Evolutionary conservation across 2,797 vertebrate species (phyloP).

Genomic region (Myripristis jacobus): DNA sequence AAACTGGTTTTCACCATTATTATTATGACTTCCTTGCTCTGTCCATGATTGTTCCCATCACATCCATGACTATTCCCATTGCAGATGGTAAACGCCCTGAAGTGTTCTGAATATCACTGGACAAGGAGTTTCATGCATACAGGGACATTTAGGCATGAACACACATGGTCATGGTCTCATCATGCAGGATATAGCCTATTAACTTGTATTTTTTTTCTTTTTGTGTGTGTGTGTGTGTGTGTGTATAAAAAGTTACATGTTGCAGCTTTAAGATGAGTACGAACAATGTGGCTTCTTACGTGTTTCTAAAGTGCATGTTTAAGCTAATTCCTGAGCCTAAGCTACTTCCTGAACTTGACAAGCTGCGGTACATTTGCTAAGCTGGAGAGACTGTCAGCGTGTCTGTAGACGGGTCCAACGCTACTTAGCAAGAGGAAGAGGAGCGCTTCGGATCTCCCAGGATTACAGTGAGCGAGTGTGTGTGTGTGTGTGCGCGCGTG

Average conservation of each 20-base stretch:
- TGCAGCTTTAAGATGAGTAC: constrained; percentile 24
- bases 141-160: too few relatives aligned
- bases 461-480: constrained; percentile 65
- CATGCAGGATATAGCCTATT: not conserved
- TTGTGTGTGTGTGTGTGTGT: too few relatives aligned
- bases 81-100: too few relatives aligned
- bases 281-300: constrained; percentile 38
- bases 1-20: too few relatives aligned
- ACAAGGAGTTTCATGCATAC: too few relatives aligned
- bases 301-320: constrained; percentile 69
- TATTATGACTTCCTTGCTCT: not conserved
- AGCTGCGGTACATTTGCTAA: constrained; percentile 72
- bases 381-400: constrained; percentile 69
- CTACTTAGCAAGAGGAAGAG: constrained; percentile 80
- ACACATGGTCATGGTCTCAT: not conserved
- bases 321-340: constrained; percentile 72
- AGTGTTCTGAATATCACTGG: not conserved
- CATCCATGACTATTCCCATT: too few relatives aligned
- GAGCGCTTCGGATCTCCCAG: constrained; percentile 78
- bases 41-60: too few relatives aligned
- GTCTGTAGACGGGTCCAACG: constrained; percentile 61
- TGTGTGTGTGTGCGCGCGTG: constrained; percentile 25
- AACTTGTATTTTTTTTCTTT: too few relatives aligned
- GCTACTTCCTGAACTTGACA: constrained; percentile 78
- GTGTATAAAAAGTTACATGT: constrained; percentile 29